Base-by-base conservation (phyloP, 2,888 invertebrate genomes). In the Lithosia quadra region DNA sequence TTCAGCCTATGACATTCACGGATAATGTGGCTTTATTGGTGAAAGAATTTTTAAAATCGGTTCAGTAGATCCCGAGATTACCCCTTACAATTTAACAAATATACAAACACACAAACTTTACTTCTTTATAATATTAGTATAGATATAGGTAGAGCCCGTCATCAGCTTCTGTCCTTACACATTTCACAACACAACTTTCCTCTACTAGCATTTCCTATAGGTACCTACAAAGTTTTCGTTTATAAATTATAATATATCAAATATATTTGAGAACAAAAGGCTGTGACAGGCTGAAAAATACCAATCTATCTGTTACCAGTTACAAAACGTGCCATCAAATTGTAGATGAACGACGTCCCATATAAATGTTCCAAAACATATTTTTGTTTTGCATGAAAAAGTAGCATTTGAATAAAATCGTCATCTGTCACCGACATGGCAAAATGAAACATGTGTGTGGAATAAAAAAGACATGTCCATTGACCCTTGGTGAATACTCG, bases 371-470 rank as follows among this genome's bases (percentile, higher is more conserved):
- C 53, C 2, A 34, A 15, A 69, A 68, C 18, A 63, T 58, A 66
- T 62, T 72, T 71, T 72, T 68, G 63, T 56, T 64, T 22, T 33
- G 10, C 49, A 59, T 11, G 59, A 11, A 5, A 28, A 59, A 55
- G 65, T 71, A 73, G 72, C 79, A 80, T 82, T 73, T 79, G 79
- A 75, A 72, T 64, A 79, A 72, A 76, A 78, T 68, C 73, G 69
- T 82, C 80, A 83, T 88, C 86, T 86, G 77, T 88, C 72, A 58
- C 66, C 66, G 68, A 76, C 71, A 76, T 67, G 53, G 67, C 73
- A 67, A 73, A 75, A 75, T 80, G 79, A 74, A 79, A 83, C 76
- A 21, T 10, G 82, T 76, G 74, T 65, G 57, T 67, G 55, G 33
- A 64, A 69, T 67, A 78, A 71, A 68, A 59, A 75, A 77, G 80